phyloP scores from a whole-genome alignment of 1,140 invertebrate genomes.

The Melitaea cinxia region DNA sequence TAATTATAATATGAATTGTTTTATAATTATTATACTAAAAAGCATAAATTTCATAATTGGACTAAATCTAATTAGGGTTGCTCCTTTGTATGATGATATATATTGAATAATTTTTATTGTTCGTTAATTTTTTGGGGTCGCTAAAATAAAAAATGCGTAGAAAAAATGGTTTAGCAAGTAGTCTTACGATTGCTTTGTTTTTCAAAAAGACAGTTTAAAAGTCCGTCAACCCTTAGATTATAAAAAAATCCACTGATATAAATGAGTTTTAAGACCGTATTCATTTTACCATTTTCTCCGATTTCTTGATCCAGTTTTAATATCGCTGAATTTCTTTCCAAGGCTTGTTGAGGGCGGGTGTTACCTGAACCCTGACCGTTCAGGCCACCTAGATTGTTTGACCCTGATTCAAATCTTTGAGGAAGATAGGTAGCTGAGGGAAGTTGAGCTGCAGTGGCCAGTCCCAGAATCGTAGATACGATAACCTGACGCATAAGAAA shows the following conservation, averaged over 20 bases:
- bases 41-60: too few relatives aligned
- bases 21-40: too few relatives aligned
- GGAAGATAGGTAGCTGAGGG: constrained; percentile 42
- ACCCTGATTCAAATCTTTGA: constrained; percentile 20
- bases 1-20: neutral
- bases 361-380: constrained; percentile 35
- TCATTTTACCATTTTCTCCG: constrained; percentile 54
- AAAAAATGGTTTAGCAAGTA: too few relatives aligned
- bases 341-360: constrained; percentile 53
- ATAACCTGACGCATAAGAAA: constrained; percentile 26
- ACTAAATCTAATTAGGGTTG: too few relatives aligned
- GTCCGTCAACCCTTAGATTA: too few relatives aligned
- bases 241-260: neutral
- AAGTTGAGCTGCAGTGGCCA: constrained; percentile 43
- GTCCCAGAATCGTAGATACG: constrained; percentile 40
- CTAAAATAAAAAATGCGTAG: too few relatives aligned
- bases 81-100: too few relatives aligned
- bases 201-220: too few relatives aligned
- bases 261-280: neutral
- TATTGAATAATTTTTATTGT: too few relatives aligned
- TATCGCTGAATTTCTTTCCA: constrained; percentile 58
- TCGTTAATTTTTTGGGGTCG: too few relatives aligned
- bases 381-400: neutral
- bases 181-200: too few relatives aligned
- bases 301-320: constrained; percentile 58